phyloP scores from a whole-genome alignment of 2,797 vertebrate species.

The Sardinella longiceps region DNA sequence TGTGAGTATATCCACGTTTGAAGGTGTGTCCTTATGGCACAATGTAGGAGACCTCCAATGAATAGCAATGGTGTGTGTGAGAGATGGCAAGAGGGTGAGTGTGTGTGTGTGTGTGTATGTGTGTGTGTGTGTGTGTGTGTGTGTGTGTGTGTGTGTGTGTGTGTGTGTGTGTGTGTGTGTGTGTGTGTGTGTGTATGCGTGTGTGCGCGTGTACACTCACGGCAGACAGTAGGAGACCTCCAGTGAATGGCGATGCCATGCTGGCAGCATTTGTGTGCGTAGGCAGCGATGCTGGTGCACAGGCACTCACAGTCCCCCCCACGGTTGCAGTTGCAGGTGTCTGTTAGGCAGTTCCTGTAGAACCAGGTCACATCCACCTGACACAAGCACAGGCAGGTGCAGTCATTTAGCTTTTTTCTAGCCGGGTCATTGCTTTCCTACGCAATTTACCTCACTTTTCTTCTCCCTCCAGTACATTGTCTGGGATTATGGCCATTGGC shows the following conservation, averaged over 20 bases:
- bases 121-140: constrained; percentile 14
- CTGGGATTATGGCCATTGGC: too few relatives aligned
- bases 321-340: constrained; percentile 96
- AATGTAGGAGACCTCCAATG: too few relatives aligned
- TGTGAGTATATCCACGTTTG: too few relatives aligned
- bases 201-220: constrained; percentile 74
- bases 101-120: too few relatives aligned
- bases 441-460: too few relatives aligned
- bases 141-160: constrained; percentile 27
- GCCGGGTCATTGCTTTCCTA: too few relatives aligned
- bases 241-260: constrained; percentile 89
- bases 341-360: constrained; percentile 96
- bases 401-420: too few relatives aligned
- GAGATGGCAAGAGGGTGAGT: not conserved
- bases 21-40: too few relatives aligned
- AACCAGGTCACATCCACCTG: constrained; percentile 98
- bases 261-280: constrained; percentile 96
- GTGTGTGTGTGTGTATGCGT: not conserved
- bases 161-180: not conserved
- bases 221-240: constrained; percentile 88
- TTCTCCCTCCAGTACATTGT: too few relatives aligned
- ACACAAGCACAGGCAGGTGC: not conserved
- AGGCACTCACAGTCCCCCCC: constrained; percentile 96
- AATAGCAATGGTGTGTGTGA: constrained; percentile 2
- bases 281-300: constrained; percentile 93